phyloP scores from a whole-genome alignment of 2,888 invertebrate genomes.

The Drosophila peninsularis region DNA sequence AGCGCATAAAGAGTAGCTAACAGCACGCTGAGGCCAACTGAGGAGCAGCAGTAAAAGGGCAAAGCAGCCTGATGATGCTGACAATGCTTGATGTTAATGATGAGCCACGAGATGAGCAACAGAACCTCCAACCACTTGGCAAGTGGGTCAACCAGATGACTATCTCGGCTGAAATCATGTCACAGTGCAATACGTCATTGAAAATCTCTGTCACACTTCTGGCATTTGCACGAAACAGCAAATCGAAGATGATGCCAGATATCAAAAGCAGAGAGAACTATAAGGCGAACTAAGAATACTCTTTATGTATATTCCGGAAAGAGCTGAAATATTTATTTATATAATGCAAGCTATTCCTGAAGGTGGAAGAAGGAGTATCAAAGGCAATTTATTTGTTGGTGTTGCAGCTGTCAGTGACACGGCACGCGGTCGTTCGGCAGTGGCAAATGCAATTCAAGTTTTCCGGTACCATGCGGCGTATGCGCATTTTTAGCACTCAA shows the following conservation, averaged over 20 bases:
- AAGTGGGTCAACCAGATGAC: constrained; percentile 50
- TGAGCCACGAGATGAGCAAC: constrained; percentile 14
- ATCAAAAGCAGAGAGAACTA: too few relatives aligned
- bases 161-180: constrained; percentile 38
- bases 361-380: constrained; percentile 24
- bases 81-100: constrained; percentile 32
- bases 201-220: constrained; percentile 67
- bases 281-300: constrained; percentile 7
- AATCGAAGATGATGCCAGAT: constrained; percentile 8
- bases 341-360: not conserved
- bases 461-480: constrained; percentile 58
- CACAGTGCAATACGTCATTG: constrained; percentile 50
- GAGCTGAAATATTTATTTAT: not conserved
- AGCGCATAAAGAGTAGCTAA: constrained; percentile 13
- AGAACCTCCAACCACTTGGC: constrained; percentile 13
- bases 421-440: constrained; percentile 59
- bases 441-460: constrained; percentile 53
- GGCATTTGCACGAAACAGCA: constrained; percentile 61
- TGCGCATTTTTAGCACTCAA: constrained; percentile 51
- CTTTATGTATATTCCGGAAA: not conserved
- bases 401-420: constrained; percentile 41
- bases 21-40: constrained; percentile 12
- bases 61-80: constrained; percentile 28
- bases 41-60: constrained; percentile 38
- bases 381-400: constrained; percentile 16